A percentile compares a stretch with the other conserved stretches of the same genome.
Conservation (phyloP, 2,797 vertebrate species). For the Furcifer pardalis region DNA sequence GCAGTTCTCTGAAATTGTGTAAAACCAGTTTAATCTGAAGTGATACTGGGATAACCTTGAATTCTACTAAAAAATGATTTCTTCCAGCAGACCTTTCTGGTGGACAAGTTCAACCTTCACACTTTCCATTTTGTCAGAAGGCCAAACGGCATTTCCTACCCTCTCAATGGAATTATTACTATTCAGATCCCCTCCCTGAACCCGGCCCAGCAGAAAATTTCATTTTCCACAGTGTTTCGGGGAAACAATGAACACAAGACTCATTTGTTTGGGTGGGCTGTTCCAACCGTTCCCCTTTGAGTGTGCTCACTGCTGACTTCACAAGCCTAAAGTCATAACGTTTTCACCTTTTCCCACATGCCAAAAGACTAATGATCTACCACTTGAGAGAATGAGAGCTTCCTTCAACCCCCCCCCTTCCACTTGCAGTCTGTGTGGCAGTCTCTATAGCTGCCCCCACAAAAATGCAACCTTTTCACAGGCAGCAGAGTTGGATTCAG, state of each 20-base stretch:
- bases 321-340: slow-evolving; percentile 60
- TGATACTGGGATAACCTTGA: neutral
- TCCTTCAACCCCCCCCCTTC: slow-evolving; percentile 58
- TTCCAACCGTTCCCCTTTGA: slow-evolving; percentile 43
- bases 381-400: slow-evolving; percentile 64
- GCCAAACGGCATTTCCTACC: neutral
- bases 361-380: slow-evolving; percentile 25
- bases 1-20: neutral
- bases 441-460: slow-evolving; percentile 67
- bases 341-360: slow-evolving; percentile 60
- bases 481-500: slow-evolving; percentile 12
- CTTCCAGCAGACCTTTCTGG: neutral
- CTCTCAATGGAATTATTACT: neutral
- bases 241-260: slow-evolving; percentile 47
- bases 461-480: slow-evolving; percentile 63
- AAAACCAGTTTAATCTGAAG: neutral
- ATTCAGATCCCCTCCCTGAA: slow-evolving; percentile 1
- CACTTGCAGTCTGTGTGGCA: slow-evolving; percentile 56
- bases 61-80: neutral
- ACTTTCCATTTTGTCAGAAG: neutral
- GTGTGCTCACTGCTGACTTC: slow-evolving; percentile 58
- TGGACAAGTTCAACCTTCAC: neutral
- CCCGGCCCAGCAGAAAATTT: slow-evolving; percentile 28
- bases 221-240: slow-evolving; percentile 53
- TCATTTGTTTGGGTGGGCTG: slow-evolving; percentile 53